Evolutionary conservation across 53 echinoderm and acorn worm species (phyloP).

Genomic region (Apostichopus leukothele): DNA sequence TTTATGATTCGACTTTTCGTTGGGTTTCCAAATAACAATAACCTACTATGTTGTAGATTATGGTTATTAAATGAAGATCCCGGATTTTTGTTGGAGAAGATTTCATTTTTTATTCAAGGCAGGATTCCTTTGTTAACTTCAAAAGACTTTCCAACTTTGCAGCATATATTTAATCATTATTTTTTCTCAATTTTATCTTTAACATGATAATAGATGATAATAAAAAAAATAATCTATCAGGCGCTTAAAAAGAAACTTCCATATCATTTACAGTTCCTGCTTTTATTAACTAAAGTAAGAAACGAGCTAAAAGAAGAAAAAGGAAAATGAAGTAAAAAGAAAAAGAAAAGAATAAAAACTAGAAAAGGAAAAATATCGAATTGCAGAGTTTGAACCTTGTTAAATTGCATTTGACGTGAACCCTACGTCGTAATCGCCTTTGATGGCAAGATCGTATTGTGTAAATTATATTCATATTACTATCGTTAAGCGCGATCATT

Average conservation of each 20-base stretch:
- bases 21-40: constrained; percentile 6
- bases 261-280: not conserved
- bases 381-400: not conserved
- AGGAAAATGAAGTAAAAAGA: too few relatives aligned
- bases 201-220: constrained; percentile 1
- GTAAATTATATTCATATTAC: constrained; percentile 47
- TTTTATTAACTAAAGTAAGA: constrained; percentile 5
- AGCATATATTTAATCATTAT: not conserved
- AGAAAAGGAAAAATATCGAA: not conserved
- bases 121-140: constrained; percentile 2
- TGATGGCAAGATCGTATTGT: constrained; percentile 24
- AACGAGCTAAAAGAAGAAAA: not conserved
- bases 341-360: too few relatives aligned
- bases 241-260: not conserved
- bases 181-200: not conserved
- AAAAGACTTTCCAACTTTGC: not conserved
- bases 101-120: not conserved
- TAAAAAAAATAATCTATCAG: not conserved
- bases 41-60: not conserved
- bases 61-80: not conserved
- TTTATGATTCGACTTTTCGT: not conserved
- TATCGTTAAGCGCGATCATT: not conserved
- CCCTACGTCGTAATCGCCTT: constrained; percentile 27
- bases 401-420: constrained; percentile 42
- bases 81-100: not conserved